Percentiles rank a stretch among this genome's conserved stretches.
Conservation (phyloP, 1,140 invertebrate species). For the Brachionus calyciflorus region DNA sequence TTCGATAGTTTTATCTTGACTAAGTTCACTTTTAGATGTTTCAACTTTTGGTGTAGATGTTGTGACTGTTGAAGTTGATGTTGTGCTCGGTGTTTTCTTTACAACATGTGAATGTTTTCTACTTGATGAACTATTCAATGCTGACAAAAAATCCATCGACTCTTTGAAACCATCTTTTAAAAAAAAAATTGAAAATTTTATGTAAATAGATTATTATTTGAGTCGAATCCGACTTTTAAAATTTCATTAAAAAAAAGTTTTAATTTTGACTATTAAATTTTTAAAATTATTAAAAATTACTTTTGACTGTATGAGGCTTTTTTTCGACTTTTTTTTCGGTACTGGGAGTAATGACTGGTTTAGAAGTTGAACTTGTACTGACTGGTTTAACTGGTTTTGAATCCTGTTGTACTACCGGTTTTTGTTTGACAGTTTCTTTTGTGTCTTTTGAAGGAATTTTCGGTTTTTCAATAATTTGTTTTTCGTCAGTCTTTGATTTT, state of each 20-base stretch:
- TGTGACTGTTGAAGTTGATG: background rate
- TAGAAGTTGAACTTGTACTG: background rate
- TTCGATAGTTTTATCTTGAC: slow-evolving; percentile 18
- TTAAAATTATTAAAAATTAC: background rate
- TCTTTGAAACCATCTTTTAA: slow-evolving; percentile 31
- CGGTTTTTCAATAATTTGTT: background rate
- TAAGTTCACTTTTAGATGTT: background rate
- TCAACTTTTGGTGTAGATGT: background rate
- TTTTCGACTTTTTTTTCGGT: background rate
- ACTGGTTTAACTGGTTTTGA: background rate
- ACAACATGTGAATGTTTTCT: background rate
- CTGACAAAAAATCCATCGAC: slow-evolving; percentile 5
- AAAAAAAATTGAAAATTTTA: too few relatives aligned
- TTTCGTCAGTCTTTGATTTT: background rate
- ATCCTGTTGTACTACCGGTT: background rate
- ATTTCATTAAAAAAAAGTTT: background rate
- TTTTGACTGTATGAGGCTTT: slow-evolving; percentile 15
- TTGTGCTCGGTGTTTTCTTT: background rate
- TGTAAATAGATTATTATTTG: background rate
- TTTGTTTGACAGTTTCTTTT: slow-evolving; percentile 30
- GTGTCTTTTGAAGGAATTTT: background rate
- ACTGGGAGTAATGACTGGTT: background rate
- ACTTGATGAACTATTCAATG: background rate
- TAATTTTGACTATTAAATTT: background rate
- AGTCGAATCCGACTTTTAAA: background rate